These are phyloP conservation scores for Jaculus jaculus DNA, from an alignment of 2,113 vertebrate species.

Conservation along the genomic window DNA sequence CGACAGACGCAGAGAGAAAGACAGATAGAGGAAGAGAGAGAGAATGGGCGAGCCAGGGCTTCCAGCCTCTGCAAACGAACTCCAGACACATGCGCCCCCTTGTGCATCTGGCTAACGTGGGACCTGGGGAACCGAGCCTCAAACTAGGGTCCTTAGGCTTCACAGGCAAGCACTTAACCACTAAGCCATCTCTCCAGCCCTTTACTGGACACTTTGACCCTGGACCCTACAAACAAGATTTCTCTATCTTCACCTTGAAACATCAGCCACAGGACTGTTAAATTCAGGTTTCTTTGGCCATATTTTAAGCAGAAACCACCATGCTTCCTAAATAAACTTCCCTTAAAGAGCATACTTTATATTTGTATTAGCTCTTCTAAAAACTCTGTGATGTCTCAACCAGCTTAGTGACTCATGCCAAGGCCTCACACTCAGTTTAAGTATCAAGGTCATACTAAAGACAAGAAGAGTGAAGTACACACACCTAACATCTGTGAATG, in stretches of 20 bases:
- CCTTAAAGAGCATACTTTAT: background rate
- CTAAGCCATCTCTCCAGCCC: too few relatives aligned
- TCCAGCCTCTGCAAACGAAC: too few relatives aligned
- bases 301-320: background rate
- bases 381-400: background rate
- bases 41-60: too few relatives aligned
- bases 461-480: background rate
- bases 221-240: background rate
- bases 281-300: background rate
- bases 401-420: background rate
- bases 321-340: background rate
- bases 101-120: too few relatives aligned
- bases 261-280: background rate
- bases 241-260: rapidly evolving
- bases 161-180: too few relatives aligned
- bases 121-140: too few relatives aligned
- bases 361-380: background rate
- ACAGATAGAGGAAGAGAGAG: too few relatives aligned
- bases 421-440: background rate
- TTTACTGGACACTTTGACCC: background rate
- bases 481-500: background rate
- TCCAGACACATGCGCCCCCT: too few relatives aligned
- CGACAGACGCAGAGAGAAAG: too few relatives aligned
- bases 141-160: too few relatives aligned
- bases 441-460: background rate